Evolutionary conservation across 2,797 vertebrate genomes (phyloP), one percentile per base, ranked within the genome.

Genomic region (Parotocinclus haroldoi): DNA sequence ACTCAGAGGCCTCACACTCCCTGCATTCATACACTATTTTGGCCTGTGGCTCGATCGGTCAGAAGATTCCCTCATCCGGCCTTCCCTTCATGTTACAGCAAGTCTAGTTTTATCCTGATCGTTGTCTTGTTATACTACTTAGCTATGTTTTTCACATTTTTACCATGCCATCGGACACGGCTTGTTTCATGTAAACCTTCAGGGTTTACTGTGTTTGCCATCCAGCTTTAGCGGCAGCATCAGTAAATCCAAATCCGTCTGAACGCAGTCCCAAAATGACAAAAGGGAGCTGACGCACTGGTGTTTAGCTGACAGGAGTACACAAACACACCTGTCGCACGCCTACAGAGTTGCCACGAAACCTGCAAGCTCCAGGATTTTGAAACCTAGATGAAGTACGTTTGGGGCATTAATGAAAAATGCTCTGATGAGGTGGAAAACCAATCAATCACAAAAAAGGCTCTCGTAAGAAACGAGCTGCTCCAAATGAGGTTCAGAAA

Each of bases 211-310:
- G 45, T 46, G 1, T 46, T 46, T 46, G 10, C 13, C 27, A 51
- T 42, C 7, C 48, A 18, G 16, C 16, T 19, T 14, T 61, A 18
- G 39, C 58, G 27, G 18, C 39, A 19, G 12, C 14, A 52, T 60
- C 14, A 52, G 38, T 52, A 42, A 42, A 53, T 63, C 49, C 38
- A 37, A 52, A 39, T 51, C 48, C 14, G 46, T 36, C 38, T 62
- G 48, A 63, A 37, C 37, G 38, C 16, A 42, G 61, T 63, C 50
- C 52, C 61, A 40, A 42, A n/a, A 37, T n/a, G 16, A 53, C 61
- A 63, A 63, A 53, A 63, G 61, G 49, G 40, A 37, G 4, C 49
- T 19, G 49, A 52, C 61, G 53, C 61, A 63, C 61, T n/a, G 49
- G 17, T 14, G 11, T 14, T 42, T 42, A 42, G 38, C 37, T 52